A percentile compares a stretch with the other conserved stretches of the same genome.
phyloP scores from a whole-genome alignment of 2,888 invertebrate genomes.

The Sylvicola cinctus region DNA sequence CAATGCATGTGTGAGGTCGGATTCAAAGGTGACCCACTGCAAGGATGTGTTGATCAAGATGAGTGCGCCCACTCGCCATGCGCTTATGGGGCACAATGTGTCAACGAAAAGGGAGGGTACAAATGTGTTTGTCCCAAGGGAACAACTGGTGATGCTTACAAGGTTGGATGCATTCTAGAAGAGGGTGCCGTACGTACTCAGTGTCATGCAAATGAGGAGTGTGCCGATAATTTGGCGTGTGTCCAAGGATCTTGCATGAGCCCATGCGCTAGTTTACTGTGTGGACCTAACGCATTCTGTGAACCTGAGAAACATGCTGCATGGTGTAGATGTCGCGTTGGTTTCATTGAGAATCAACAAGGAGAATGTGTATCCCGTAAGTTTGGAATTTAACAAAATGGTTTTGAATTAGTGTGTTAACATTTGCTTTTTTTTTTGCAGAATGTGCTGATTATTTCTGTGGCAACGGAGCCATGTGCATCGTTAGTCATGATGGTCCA shows the following conservation, averaged over 20 bases:
- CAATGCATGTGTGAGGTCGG: slow-evolving; percentile 75
- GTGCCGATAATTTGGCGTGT: slow-evolving; percentile 62
- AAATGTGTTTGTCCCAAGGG: slow-evolving; percentile 70
- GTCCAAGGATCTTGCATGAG: slow-evolving; percentile 58
- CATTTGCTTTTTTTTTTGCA: slow-evolving; percentile 4
- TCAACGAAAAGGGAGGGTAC: slow-evolving; percentile 70
- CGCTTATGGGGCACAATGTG: slow-evolving; percentile 70
- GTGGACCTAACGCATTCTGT: slow-evolving; percentile 70
- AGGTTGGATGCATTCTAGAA: slow-evolving; percentile 50
- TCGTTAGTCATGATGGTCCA: slow-evolving; percentile 63
- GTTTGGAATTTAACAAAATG: slow-evolving; percentile 12
- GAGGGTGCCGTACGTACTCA: slow-evolving; percentile 35
- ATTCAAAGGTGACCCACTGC: slow-evolving; percentile 67
- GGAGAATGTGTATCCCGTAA: slow-evolving; percentile 70
- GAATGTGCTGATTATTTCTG: slow-evolving; percentile 39
- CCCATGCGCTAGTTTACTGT: slow-evolving; percentile 56
- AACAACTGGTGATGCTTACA: slow-evolving; percentile 68
- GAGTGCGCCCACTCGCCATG: slow-evolving; percentile 73
- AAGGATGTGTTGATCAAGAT: slow-evolving; percentile 67
- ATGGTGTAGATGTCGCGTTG: slow-evolving; percentile 72
- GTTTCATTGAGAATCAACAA: slow-evolving; percentile 54
- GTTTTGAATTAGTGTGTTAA: slow-evolving; percentile 2
- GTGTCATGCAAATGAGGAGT: slow-evolving; percentile 53
- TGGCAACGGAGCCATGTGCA: slow-evolving; percentile 65
- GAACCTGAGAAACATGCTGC: slow-evolving; percentile 75